Base-by-base conservation (phyloP, 1,140 invertebrate genomes). In the Trigoniulus corallinus region DNA sequence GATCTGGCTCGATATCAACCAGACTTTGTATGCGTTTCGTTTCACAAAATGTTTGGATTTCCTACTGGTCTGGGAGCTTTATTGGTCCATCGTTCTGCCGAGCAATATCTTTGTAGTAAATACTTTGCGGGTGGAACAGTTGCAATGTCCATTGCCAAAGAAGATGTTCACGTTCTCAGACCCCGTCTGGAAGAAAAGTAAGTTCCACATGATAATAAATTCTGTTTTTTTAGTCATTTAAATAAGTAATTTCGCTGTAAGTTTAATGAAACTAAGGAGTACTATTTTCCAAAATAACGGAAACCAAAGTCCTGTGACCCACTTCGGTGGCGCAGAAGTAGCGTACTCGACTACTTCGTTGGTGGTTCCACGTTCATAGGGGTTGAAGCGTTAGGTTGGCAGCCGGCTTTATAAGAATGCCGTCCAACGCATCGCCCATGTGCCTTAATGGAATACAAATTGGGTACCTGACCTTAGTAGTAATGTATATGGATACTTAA, bases 31-130 rank as follows among this genome's bases (percentile, higher is more conserved):
- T 78, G 77, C 46, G 34, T 97, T 3, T 97, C 93, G 1, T 97
- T 97, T 71, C 97, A 97, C 68, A 98, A 98, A 75, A 88, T 98
- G 60, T 96, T 98, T 73, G 94, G 94, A 2, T 95, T 83, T 69
- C 93, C 94, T 3, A 95, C 91, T 51, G 93, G 74, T 23, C 41
- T 77, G 46, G 93, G 92, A 25, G 88, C 86, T 34, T 64, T 97
- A 2, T 59, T 97, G 44, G 79, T 96, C 0, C 77, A 74, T 57
- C 84, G 84, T 60, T 64, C 66, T 1, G 80, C 78, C 57, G 68
- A 70, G 2, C 25, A 73, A 58, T 62, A 77, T 21, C 67, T 94
- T 43, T 62, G 66, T 75, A 13, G 87, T 81, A 57, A 66, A 41
- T 95, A 88, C 64, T 94, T 87, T 71, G 92, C 91, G 22, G 92